phyloP scores from a whole-genome alignment of 1,140 invertebrate species.

The Drosophila micromelanica region DNA sequence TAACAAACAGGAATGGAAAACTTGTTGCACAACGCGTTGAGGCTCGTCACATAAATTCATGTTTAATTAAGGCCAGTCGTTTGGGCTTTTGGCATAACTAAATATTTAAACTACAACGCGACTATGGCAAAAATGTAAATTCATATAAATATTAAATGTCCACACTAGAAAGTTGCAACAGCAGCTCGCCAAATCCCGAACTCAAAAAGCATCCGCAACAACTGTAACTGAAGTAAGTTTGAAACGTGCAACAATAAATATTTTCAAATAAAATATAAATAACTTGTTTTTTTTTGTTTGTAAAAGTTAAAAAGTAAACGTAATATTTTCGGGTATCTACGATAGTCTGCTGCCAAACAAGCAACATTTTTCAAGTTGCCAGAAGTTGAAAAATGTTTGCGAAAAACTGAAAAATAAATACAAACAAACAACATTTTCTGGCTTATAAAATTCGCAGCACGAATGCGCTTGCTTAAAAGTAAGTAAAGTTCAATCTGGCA shows the following conservation, averaged over 20 bases:
- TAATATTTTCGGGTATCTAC: no score
- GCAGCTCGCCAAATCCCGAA: conserved; percentile 11
- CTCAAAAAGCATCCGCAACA: conserved; percentile 17
- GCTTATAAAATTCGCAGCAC: no score
- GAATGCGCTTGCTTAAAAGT: no score
- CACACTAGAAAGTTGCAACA: conserved; percentile 23
- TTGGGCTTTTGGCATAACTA: conserved; percentile 26
- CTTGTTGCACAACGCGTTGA: conserved; percentile 22
- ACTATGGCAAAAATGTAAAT: conserved; percentile 25
- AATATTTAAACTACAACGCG: conserved; percentile 28
- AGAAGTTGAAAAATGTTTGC: no score
- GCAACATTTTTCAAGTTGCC: no score
- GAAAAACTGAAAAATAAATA: no score
- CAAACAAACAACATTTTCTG: no score
- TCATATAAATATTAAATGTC: conserved; percentile 36
- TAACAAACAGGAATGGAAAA: conserved; percentile 23
- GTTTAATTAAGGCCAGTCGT: conserved; percentile 38
- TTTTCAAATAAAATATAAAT: conserved; percentile 68
- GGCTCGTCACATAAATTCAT: conserved; percentile 41
- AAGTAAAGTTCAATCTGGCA: no score
- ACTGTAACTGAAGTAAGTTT: conserved; percentile 70
- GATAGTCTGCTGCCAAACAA: neutral
- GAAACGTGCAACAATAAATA: conserved; percentile 80
- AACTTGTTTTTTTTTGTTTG: no score
- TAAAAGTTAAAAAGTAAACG: neutral